Evolutionary conservation across 2,113 vertebrate species (phyloP), one percentile per base, ranked within the genome.

Genomic region (Ophthalmolycus amberensis): DNA sequence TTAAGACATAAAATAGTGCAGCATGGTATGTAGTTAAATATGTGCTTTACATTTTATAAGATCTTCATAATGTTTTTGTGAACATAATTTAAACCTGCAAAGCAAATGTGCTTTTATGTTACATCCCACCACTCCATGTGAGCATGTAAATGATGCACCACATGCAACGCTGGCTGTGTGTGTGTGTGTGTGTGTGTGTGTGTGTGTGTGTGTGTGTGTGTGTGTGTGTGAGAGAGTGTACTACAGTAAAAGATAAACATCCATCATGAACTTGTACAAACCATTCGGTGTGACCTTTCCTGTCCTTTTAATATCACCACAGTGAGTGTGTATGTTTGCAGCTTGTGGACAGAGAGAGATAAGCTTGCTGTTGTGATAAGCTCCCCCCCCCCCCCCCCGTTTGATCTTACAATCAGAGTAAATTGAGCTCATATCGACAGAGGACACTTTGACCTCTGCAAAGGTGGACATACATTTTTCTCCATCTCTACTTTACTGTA

Each of bases 351-450:
- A 25, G 1, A 75, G 42, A 32, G 40, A 52, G 82, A 82, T 82
- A 80, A 78, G 38, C 10, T 16, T 14, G 52, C 25, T 54, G 63
- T 40, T 14, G 37, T 59, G 80, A 88, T 89, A 82, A 89, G 59
- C 32, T 25, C 5, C 22, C 18, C 9, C 3, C 37, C 29, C 29
- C 29, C 0, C 54, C 80, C 29, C 52, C 9, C 74, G 63, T 65
- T 77, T 84, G 75, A 82, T 84, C 18, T 82, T 60, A 75, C 68
- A 79, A 44, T 86, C 68, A 84, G 77, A 89, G 83, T 84, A 77
- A 22, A 66, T 16, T 67, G 46, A 70, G 71, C 29, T 76, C 73
- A 63, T 72, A 27, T 63, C 32, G 8, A 70, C 72, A 79, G 68
- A 81, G 88, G 82, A 69, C 86, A 80, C 71, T 44, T 66, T 84